Base-by-base conservation (phyloP, 2,888 invertebrate genomes). In the Polia nebulosa region DNA sequence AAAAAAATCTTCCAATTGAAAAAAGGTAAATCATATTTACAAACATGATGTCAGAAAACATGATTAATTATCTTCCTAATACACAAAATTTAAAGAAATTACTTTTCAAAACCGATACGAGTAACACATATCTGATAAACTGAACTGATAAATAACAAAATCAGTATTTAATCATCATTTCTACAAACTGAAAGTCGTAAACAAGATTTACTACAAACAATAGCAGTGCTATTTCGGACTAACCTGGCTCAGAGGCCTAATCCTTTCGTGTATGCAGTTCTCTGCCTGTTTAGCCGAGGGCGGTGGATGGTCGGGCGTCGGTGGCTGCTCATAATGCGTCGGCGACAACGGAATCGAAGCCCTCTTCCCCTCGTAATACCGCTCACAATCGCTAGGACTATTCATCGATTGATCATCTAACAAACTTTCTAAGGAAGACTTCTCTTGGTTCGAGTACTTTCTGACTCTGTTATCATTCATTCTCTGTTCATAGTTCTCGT, bases 271-370 rank as follows among this genome's bases (percentile, higher is more conserved):
- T 86, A 99, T 99, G 87, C 98, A 97, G 92, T 97, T 97, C 93
- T 98, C 98, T 0, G 99, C 99, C 84, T 98, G 98, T 86, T 97
- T 96, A 5, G 99, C 98, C 13, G 98, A 97, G 0, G 99, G 99
- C 2, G 99, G 99, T 5, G 99, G 99, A 94, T 99, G 99, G 84
- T 99, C 99, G 0, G 99, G 99, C 15, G 99, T 99, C 13, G 99
- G 98, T 15, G 99, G 99, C 92, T 99, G 99, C 61, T 97, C 97
- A 87, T 99, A 99, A 89, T 98, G 98, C 56, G 98, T 98, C 25
- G 99, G 99, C 82, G 98, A 98, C 84, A 98, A 95, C 0, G 99
- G 99, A 84, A 96, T 90, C 82, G 96, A 91, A 29, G 93, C 86
- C 90, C 94, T 96, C 78, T 90, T 88, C 51, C 92, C 93, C 17